Base-by-base conservation (phyloP, 2,888 invertebrate genomes). In the Drosophila borborema region DNA sequence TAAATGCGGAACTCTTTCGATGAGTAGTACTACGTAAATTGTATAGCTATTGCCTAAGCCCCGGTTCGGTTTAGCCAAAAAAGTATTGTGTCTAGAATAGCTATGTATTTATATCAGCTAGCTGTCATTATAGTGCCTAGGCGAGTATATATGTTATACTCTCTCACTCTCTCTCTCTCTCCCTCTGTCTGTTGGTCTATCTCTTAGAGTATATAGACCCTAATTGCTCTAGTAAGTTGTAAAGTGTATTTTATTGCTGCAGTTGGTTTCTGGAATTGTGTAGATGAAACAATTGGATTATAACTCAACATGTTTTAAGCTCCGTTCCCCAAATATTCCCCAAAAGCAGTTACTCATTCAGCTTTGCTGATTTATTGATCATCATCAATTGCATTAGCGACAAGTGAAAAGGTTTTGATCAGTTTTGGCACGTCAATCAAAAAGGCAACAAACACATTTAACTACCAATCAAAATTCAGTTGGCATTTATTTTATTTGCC, bases 1-100 rank as follows among this genome's bases (percentile, higher is more conserved):
- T 49, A 41, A 65, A 72, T 79, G 64, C 77, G 75, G 75, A 75
- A 78, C 70, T 65, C 67, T 64, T 61, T 9, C 60, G 51, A 38
- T 58, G 48, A 72, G 51, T 64, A 55, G 51, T 64, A 55, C 31
- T 34, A 77, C 58, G 58, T 9, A 58, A 66, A 64, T 60, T 79
- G 69, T 75, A 53, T 64, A 67, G 62, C 64, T 55, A 49, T 51
- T 61, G n/a, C 4, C 14, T 34, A 41, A 43, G n/a, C 34, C 54
- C 18, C 18, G 18, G 45, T 18, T 10, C 20, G 6, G 6, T 7
- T 20, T 14, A 10, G 43, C 12, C 20, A 2, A 18, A 5, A 20
- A 45, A 14, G 14, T 7, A 45, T 43, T 23, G 5, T 49, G 2
- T 31, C 31, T 5, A n/a, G 18, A 7, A 16, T 14, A 23, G 8